Conservation (phyloP, 2,797 vertebrate genomes). For the Clarias laeviceps region DNA sequence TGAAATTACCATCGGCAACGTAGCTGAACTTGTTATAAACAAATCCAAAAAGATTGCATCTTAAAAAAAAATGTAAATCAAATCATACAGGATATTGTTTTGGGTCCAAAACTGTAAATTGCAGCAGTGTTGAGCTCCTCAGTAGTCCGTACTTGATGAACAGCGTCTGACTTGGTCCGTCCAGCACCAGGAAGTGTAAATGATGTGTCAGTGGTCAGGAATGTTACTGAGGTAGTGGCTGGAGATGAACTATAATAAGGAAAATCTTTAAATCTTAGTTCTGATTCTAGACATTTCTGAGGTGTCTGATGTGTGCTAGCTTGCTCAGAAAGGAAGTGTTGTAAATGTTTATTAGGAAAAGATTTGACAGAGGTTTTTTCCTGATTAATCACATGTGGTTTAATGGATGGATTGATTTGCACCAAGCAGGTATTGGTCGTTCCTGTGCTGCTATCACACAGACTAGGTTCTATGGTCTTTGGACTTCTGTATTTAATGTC, state of each 20-base stretch:
- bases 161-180: not conserved
- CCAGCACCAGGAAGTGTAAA: not conserved
- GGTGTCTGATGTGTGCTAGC: conserved; percentile 63
- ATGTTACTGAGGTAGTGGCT: conserved; percentile 11
- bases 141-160: not conserved
- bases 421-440: conserved; percentile 67
- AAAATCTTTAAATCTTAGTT: not conserved
- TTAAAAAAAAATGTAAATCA: not conserved
- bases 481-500: conserved; percentile 66
- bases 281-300: conserved; percentile 33
- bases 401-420: conserved; percentile 51
- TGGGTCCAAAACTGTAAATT: conserved; percentile 3
- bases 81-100: conserved; percentile 20
- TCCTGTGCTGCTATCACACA: conserved; percentile 33
- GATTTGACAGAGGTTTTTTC: conserved; percentile 47
- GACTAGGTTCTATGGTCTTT: conserved; percentile 51
- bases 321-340: conserved; percentile 46
- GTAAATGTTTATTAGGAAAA: conserved; percentile 55
- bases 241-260: conserved; percentile 4
- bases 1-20: not conserved
- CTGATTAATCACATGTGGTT: not conserved
- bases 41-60: not conserved
- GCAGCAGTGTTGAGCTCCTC: not conserved
- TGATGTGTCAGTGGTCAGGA: not conserved
- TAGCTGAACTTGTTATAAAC: not conserved